Evolutionary conservation across 2,888 invertebrate genomes (phyloP).

Genomic region (Acleris literana): DNA sequence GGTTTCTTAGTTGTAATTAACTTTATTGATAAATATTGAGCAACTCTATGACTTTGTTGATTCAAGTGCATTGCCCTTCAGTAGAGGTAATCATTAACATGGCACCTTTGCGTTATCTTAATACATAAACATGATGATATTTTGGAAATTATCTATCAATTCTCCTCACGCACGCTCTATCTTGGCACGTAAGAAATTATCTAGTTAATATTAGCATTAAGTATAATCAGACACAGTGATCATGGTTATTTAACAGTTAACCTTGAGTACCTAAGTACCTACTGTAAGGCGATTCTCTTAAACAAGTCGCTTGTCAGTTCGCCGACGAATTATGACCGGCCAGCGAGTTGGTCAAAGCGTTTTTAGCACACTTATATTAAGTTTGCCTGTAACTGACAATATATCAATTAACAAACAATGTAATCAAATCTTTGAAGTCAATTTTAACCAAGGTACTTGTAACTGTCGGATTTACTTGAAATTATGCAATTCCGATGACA

Average conservation of each 20-base stretch:
- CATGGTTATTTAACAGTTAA: constrained; percentile 19
- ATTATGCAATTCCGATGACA: no score
- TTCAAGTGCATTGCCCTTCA: constrained; percentile 31
- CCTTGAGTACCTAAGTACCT: constrained; percentile 18
- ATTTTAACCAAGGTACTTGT: no score
- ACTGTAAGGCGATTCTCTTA: background rate
- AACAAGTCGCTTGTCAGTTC: no score
- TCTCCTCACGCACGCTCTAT: constrained; percentile 31
- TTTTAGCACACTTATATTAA: no score
- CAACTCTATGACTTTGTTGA: constrained; percentile 33
- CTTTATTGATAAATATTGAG: constrained; percentile 25
- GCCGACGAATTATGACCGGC: no score
- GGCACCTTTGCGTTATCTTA: constrained; percentile 30
- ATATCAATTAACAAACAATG: no score
- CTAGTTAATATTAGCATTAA: constrained; percentile 25
- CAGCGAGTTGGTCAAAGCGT: no score
- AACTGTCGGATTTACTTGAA: no score
- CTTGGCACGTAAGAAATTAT: constrained; percentile 34
- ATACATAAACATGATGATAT: constrained; percentile 27
- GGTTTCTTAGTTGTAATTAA: background rate
- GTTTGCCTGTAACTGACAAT: no score
- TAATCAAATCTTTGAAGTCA: no score
- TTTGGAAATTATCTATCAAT: constrained; percentile 31
- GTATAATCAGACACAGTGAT: constrained; percentile 28
- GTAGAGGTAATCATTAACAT: constrained; percentile 26